Evolutionary conservation across 2,113 vertebrate genomes (phyloP).

Genomic region (Halichoeres trimaculatus): DNA sequence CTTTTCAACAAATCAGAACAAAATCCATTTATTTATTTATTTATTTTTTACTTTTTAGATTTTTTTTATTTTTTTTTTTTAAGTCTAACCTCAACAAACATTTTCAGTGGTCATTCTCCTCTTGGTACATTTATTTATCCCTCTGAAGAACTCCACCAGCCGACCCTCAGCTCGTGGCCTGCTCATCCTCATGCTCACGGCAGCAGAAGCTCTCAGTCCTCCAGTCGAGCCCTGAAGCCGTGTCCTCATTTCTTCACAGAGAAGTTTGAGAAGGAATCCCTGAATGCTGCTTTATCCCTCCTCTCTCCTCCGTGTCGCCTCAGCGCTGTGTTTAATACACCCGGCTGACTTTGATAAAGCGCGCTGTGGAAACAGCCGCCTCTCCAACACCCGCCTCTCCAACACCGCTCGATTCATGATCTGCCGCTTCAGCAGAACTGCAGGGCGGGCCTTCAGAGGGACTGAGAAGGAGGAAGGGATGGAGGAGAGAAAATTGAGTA

Average conservation of each 20-base stretch:
- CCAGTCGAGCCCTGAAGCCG: neutral
- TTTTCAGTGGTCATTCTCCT: too few relatives aligned
- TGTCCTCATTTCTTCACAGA: conserved; percentile 25
- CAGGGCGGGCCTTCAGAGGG: conserved; percentile 22
- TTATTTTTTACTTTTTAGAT: too few relatives aligned
- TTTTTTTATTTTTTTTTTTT: too few relatives aligned
- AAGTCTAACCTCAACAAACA: too few relatives aligned
- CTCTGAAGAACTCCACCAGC: neutral
- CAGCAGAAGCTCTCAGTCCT: neutral
- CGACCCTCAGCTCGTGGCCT: neutral
- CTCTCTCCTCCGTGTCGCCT: conserved; percentile 11
- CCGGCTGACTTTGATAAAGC: conserved; percentile 57
- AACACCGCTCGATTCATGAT: conserved; percentile 42
- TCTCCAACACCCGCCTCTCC: conserved; percentile 43
- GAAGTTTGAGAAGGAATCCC: conserved; percentile 17
- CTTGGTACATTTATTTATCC: too few relatives aligned
- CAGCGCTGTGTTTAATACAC: conserved; percentile 44
- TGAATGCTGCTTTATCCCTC: neutral
- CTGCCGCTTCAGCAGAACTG: conserved; percentile 48
- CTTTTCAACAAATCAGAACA: too few relatives aligned
- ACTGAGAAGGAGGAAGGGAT: neutral
- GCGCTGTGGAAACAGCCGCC: conserved; percentile 3
- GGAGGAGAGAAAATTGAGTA: neutral
- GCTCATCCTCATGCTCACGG: neutral
- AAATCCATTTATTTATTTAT: too few relatives aligned